phyloP scores from a whole-genome alignment of 1,140 invertebrate genomes.

The Belonocnema kinseyi region DNA sequence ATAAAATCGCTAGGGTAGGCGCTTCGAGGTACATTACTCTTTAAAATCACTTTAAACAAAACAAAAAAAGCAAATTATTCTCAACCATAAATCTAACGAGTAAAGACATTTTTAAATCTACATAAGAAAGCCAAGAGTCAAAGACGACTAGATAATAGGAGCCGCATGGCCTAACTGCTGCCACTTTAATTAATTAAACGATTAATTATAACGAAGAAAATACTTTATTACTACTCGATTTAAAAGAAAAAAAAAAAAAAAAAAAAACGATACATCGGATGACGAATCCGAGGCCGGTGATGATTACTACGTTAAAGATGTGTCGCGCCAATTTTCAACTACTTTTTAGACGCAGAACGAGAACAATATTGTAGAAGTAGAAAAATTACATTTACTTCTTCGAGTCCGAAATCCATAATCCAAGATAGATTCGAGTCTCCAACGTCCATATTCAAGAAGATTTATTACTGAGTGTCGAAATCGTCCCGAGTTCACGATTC shows the following conservation, averaged over 20 bases:
- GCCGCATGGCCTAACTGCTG: constrained; percentile 76
- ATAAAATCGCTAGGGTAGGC: constrained; percentile 71
- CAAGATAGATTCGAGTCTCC: constrained; percentile 66
- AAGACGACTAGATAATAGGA: constrained; percentile 72
- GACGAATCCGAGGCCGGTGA: constrained; percentile 32
- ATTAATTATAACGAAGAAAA: constrained; percentile 65
- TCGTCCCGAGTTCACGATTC: constrained; percentile 10
- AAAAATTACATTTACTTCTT: constrained; percentile 61
- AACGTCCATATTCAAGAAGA: constrained; percentile 61
- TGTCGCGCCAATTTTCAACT: constrained; percentile 72
- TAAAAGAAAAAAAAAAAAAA: constrained; percentile 56
- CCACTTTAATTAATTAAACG: constrained; percentile 72
- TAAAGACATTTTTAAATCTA: constrained; percentile 71
- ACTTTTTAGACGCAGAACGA: constrained; percentile 72
- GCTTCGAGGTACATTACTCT: constrained; percentile 72
- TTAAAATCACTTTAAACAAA: constrained; percentile 66
- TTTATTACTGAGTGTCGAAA: constrained; percentile 37
- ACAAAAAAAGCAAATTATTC: constrained; percentile 67
- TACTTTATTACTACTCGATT: constrained; percentile 73
- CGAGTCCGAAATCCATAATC: constrained; percentile 64
- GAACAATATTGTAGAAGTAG: constrained; percentile 63
- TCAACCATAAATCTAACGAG: constrained; percentile 70
- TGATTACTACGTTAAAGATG: constrained; percentile 42
- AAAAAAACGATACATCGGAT: constrained; percentile 37
- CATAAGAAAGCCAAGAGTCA: constrained; percentile 71